Evolutionary conservation across 2,113 vertebrate species (phyloP), one percentile per base, ranked within the genome.

Genomic region (Oreochromis tanganicae): DNA sequence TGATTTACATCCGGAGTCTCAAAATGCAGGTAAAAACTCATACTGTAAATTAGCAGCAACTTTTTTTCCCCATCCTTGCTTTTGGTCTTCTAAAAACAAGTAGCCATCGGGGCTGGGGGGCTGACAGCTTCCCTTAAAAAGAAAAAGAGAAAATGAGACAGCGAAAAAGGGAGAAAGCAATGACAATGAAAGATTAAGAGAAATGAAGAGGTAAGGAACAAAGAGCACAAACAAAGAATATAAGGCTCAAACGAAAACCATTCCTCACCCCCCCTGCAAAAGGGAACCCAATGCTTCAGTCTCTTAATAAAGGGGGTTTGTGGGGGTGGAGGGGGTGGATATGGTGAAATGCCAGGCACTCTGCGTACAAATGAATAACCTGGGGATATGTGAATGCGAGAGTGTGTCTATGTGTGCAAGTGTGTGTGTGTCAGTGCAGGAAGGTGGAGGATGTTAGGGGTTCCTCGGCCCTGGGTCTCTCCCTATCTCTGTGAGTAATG

Each of bases 401-500:
- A 8, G 61, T 80, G 82, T 63, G 29, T 61, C 5, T 61, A 9
- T 24, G 36, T 36, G 55, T 79, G 90, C 24, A 57, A 57, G 75
- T 80, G 36, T 21, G 54, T 78, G 89, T 63, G 61, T 34, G 50
- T 1, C 5, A 55, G 78, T 73, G 81, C 14, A 80, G 66, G 80
- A 84, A 75, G 84, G 87, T 83, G 88, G 93, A 90, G 89, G 89
- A 92, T 93, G 85, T 87, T 90, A 50, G 91, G 92, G 91, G 89
- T 90, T 91, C 86, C 92, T 90, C 83, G 71, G 92, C 89, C 93
- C 90, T 36, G 88, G 94, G 93, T 95, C 94, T 93, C 93, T 95
- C 91, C 94, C 94, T 93, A 93, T 95, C 92, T 93, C 73, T 94
- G 94, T 96, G 95, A 96, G 94, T 96, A 96, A 96, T 96, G 94